Evolutionary conservation across 2,888 invertebrate genomes (phyloP).

Genomic region (Callinectes sapidus): DNA sequence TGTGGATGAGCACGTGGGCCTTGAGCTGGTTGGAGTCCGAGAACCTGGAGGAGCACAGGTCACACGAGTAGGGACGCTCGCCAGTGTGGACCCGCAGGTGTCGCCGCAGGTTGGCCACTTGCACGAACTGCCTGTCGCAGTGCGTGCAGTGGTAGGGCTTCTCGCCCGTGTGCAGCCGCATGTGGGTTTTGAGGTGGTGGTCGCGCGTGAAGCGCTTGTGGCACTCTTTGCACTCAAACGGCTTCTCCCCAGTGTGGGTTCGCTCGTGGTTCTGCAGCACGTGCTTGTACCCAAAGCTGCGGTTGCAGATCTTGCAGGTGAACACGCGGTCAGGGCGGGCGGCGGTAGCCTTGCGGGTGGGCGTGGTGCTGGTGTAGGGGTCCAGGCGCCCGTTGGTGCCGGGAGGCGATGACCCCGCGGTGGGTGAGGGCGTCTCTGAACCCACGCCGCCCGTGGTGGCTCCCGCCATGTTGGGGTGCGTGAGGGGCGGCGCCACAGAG

Average conservation of each 20-base stretch:
- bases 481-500: constrained; percentile 54
- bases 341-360: constrained; percentile 53
- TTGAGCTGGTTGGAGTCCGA: constrained; percentile 94
- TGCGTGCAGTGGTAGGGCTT: constrained; percentile 94
- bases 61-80: constrained; percentile 90
- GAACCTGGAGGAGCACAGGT: constrained; percentile 89
- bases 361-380: constrained; percentile 60
- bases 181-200: constrained; percentile 94
- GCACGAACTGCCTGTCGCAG: constrained; percentile 94
- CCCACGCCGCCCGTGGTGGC: constrained; percentile 59
- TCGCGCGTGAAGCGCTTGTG: constrained; percentile 94
- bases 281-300: constrained; percentile 95
- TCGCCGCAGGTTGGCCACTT: constrained; percentile 92
- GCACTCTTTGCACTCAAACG: constrained; percentile 93
- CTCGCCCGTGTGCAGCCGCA: constrained; percentile 93
- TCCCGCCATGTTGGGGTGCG: constrained; percentile 49
- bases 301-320: constrained; percentile 90
- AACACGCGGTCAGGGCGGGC: constrained; percentile 84
- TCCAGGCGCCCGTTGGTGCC: constrained; percentile 63
- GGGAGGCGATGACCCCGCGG: constrained; percentile 65
- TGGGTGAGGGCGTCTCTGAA: constrained; percentile 65
- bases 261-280: constrained; percentile 95
- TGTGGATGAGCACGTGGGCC: constrained; percentile 91
- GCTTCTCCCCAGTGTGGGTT: constrained; percentile 95
- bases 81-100: constrained; percentile 94